Evolutionary conservation across 2,888 invertebrate species (phyloP).

Genomic region (Eumacrocentrus americanus): DNA sequence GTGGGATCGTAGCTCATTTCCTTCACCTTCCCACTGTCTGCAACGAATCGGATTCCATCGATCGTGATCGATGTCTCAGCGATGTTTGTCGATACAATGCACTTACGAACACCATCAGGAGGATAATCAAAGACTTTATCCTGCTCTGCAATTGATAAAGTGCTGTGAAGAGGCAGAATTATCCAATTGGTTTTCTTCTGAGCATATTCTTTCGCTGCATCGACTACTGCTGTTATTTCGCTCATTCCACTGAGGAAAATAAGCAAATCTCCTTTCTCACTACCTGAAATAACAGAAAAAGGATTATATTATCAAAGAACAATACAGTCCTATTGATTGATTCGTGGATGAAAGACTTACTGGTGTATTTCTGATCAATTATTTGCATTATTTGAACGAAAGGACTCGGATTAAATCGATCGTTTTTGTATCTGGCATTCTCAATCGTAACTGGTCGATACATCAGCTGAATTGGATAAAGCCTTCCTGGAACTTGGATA

Average conservation of each 20-base stretch:
- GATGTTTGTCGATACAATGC: slow-evolving; percentile 97
- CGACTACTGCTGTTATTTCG: slow-evolving; percentile 87
- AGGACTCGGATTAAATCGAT: slow-evolving; percentile 88
- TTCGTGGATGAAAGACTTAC: slow-evolving; percentile 58
- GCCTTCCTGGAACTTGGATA: slow-evolving; percentile 91
- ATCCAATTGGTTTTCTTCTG: slow-evolving; percentile 86
- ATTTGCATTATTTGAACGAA: slow-evolving; percentile 91
- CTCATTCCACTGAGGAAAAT: slow-evolving; percentile 95
- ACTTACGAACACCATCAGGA: slow-evolving; percentile 93
- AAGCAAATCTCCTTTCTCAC: slow-evolving; percentile 90
- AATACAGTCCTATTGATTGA: not conserved
- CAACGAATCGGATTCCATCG: slow-evolving; percentile 96
- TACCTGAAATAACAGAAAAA: slow-evolving; percentile 61
- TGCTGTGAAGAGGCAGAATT: slow-evolving; percentile 89
- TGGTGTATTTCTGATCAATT: slow-evolving; percentile 87
- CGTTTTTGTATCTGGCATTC: slow-evolving; percentile 69
- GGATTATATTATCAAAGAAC: not conserved
- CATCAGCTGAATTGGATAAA: slow-evolving; percentile 89
- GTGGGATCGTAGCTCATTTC: slow-evolving; percentile 95
- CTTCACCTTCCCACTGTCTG: slow-evolving; percentile 96
- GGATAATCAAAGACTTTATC: slow-evolving; percentile 97
- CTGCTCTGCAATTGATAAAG: slow-evolving; percentile 90
- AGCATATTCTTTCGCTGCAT: slow-evolving; percentile 83
- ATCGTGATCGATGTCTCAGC: slow-evolving; percentile 99
- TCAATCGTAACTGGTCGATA: slow-evolving; percentile 77